A percentile compares a stretch with the other conserved stretches of the same genome.
Conservation (phyloP, 2,888 invertebrate genomes). For the Drosophila monieri region DNA sequence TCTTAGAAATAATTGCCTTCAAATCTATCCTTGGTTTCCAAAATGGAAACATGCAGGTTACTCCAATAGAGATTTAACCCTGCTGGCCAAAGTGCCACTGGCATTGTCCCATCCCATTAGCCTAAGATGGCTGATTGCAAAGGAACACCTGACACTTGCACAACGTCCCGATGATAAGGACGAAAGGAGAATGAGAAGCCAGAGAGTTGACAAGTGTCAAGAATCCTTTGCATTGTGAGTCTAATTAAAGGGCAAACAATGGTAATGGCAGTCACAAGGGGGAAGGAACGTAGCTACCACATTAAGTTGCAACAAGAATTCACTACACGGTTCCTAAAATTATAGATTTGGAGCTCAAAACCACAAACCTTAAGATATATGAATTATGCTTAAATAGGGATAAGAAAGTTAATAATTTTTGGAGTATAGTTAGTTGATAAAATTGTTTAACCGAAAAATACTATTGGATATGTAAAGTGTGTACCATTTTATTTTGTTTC, state of each 20-base stretch:
- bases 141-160: slow-evolving; percentile 26
- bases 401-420: too few species aligned
- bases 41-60: not conserved
- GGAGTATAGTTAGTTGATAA: too few species aligned
- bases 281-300: not conserved
- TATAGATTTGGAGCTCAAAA: slow-evolving; percentile 7
- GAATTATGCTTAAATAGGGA: too few species aligned
- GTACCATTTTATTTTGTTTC: too few species aligned
- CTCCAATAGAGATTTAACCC: not conserved
- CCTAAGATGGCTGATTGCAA: slow-evolving; percentile 3
- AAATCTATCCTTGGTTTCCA: too few species aligned
- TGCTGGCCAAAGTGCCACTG: not conserved
- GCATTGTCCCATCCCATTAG: not conserved
- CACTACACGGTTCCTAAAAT: slow-evolving; percentile 13
- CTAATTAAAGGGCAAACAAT: slow-evolving; percentile 71
- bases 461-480: too few species aligned
- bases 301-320: not conserved
- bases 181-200: slow-evolving; percentile 1
- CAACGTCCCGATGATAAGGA: slow-evolving; percentile 7
- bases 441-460: too few species aligned
- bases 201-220: slow-evolving; percentile 50
- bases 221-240: slow-evolving; percentile 58
- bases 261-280: slow-evolving; percentile 8
- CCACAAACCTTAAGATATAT: not conserved
- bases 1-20: not conserved